Conservation (phyloP, 2,888 invertebrate genomes). For the Scaptomyza flava region DNA sequence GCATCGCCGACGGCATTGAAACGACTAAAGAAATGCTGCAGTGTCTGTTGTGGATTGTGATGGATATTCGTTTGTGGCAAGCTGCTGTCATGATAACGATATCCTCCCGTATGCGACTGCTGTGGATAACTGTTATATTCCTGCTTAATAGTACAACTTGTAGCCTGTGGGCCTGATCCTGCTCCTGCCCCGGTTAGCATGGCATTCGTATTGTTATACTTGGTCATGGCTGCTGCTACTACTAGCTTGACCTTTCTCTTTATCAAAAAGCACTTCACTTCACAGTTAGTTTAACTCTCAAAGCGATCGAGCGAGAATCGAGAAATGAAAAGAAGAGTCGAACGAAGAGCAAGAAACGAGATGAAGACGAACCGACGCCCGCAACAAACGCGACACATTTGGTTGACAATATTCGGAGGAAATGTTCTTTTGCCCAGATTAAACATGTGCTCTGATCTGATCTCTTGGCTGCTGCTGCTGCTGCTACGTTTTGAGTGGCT, state of each 20-base stretch:
- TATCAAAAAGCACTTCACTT: constrained; percentile 12
- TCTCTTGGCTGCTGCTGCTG: constrained; percentile 9
- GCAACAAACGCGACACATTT: constrained; percentile 81
- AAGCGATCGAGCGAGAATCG: neutral
- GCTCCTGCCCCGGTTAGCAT: constrained; percentile 37
- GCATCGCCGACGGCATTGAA: constrained; percentile 77
- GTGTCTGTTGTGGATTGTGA: constrained; percentile 72
- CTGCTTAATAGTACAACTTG: constrained; percentile 61
- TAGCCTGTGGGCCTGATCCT: constrained; percentile 1
- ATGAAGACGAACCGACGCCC: constrained; percentile 63
- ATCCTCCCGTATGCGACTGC: constrained; percentile 36
- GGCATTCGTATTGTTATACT: constrained; percentile 64
- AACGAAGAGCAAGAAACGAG: neutral
- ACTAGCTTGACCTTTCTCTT: neutral
- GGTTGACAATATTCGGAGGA: constrained; percentile 66
- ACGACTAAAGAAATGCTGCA: constrained; percentile 78
- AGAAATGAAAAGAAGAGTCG: neutral
- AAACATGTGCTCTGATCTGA: constrained; percentile 37
- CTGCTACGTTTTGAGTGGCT: constrained; percentile 76
- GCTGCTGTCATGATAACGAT: constrained; percentile 33
- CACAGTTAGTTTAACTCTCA: constrained; percentile 7
- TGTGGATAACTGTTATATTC: constrained; percentile 62
- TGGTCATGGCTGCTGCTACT: constrained; percentile 61
- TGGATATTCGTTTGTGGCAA: constrained; percentile 37
- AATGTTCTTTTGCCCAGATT: constrained; percentile 47